Base-by-base conservation (phyloP, 2,113 vertebrate genomes). In the Callorhinus ursinus region DNA sequence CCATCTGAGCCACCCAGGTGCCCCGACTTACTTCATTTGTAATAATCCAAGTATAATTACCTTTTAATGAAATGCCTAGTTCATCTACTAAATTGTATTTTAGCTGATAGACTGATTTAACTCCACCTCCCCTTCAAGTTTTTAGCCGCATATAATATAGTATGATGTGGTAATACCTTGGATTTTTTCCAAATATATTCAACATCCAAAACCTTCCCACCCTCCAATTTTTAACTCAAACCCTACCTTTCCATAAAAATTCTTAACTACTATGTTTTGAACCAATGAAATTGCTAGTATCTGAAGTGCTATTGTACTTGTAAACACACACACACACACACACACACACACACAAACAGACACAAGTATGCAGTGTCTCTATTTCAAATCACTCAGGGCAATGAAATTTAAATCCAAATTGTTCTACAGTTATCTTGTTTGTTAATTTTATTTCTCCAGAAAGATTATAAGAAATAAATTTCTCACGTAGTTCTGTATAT, bases 31-130 rank as follows among this genome's bases (percentile, higher is more conserved):
- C 10, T 92, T 92, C 22, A 90, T 93, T 69, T 81, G 46, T 88
- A 93, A 94, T 91, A 95, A 96, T 94, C 28, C 53, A 92, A 72
- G 67, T 46, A 79, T 46, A 90, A 76, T 79, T 72, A 87, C 19
- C 7, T 90, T 81, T 95, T 83, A 57, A 76, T 85, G 22, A 95
- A 96, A 95, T 88, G 5, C 31, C 10, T 84, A 90, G 13, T 87
- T 96, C 93, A 96, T 59, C 26, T 72, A 67, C n/a, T 94, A 51
- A 21, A 55, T 59, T 51, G 19, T 76, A 24, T 33, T 71, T 81
- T 36, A 93, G 28, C 28, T 81, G 24, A 26, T 71, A 4, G 5
- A n/a, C 1, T 88, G 69, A 93, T 46, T 80, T 90, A 88, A 92
- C 55, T 92, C 76, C 51, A 77, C 7, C 3, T 94, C 69, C 57